Base-by-base conservation (phyloP, 2,113 vertebrate species). In the Pedionomus torquatus region DNA sequence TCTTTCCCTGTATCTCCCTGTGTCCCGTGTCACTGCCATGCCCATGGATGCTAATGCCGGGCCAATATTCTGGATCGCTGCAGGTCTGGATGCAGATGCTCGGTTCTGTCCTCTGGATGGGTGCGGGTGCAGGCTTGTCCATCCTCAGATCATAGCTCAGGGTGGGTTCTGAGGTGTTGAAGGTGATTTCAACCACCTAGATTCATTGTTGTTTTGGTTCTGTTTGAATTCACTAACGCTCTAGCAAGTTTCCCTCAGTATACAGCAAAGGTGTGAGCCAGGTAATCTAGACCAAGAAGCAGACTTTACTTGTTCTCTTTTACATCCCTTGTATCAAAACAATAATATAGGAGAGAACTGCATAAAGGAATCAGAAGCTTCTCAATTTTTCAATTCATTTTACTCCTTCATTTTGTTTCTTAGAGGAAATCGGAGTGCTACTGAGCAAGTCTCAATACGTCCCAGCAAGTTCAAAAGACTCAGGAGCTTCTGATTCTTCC, bases 211-310 rank as follows among this genome's bases (percentile, higher is more conserved):
- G 25, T 7, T 85, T 88, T 72, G 30, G 24, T 55, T 65, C 44
- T 83, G 37, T 20, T 26, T 61, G 54, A 85, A 85, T 10, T 63
- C 25, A 28, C 48, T n/a, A 63, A 39, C 2, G 2, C 5, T 75
- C 11, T 26, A 65, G 16, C 7, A 0, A 0, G 5, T 65, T 79
- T 80, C 15, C 20, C 23, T 70, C 52, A 37, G 5, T 26, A 11
- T 0, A 68, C 19, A 69, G 21, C 5, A 46, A 83, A 90, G 17
- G 14, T 21, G 41, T 12, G 17, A 90, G 15, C 5, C 18, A n/a
- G 58, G 15, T 85, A 74, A 86, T 33, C 4, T 5, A 20, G n/a
- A 10, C 20, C 60, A 28, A 52, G 80, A 65, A 46, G 11, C 18
- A 24, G 39, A n/a, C 10, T 83, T 74, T 26, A 21, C 6, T 28